Base-by-base conservation (phyloP, 2,888 invertebrate species). In the Plebejus argus region DNA sequence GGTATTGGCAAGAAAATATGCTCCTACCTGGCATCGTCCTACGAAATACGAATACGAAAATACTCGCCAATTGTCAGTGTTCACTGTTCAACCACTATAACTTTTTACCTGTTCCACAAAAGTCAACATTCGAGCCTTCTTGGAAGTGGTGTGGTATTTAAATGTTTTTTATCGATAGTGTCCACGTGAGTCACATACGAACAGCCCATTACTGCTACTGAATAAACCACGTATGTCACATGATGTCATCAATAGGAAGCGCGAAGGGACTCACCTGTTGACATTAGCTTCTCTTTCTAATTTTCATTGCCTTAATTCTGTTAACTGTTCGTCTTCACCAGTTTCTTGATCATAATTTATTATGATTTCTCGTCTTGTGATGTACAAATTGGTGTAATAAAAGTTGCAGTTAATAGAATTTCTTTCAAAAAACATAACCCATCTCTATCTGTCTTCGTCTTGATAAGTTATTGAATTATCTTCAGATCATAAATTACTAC, bases 171-270 rank as follows among this genome's bases (percentile, higher is more conserved):
- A 66, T 66, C 66, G 28, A 28, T 18, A 66, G 5, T 15, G 66
- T 66, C 61, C 23, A 66, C 66, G 66, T 66, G 66, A 33, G 28
- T 66, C 66, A 66, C 66, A 66, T 66, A 66, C 66, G 15, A 28
- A 66, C 66, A 15, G 66, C 66, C 28, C 66, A 33, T 28, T 66
- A 66, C 6, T 66, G 33, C 66, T 33, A 66, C 66, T 33, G 66
- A 28, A 66, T 33, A 66, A 18, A 33, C 66, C 66, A 18, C 28
- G 28, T 28, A n/a, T n/a, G n/a, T n/a, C n/a, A n/a, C 28, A 66
- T 66, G 66, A 28, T 66, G 66, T 66, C 66, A 66, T 66, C 66
- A 12, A 12, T 58, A 58, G 23, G 61, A 23, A 23, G 15, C 61
- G 12, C 23, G 8, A 20, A 61, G 23, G 4, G 28, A 23, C 23